Evolutionary conservation across 2,113 vertebrate species (phyloP), one percentile per base, ranked within the genome.

Genomic region (Callorhinus ursinus): DNA sequence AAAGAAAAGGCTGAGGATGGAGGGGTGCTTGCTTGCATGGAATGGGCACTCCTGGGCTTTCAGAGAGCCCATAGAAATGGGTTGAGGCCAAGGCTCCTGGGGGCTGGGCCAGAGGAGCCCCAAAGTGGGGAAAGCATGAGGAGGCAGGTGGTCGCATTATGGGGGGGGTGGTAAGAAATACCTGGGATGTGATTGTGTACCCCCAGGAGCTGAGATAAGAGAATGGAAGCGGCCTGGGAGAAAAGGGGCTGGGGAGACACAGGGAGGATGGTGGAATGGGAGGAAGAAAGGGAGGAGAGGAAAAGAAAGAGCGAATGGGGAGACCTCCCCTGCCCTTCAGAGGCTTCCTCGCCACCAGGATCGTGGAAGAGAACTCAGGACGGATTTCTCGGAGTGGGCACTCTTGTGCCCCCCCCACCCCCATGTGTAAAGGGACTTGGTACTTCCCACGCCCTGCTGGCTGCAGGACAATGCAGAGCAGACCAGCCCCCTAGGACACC

Each of bases 11-110:
- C 8, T 28, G 65, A 42, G 11, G 49, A 33, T 26, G 15, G 19
- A 49, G n/a, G 33, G 13, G 12, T 1, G 0, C 15, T 39, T 16
- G 3, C 19, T 14, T 87, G 21, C 53, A 2, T 18, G 33, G 39
- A 42, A 22, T 16, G 55, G 26, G 10, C 26, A 71, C 22, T 76
- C 55, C 14, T 18, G 46, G 21, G 7, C 42, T 88, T 93, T 31
- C 1, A 0, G 14, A 42, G 11, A 33, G 13, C 39, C 33, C 19
- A n/a, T 0, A 22, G 53, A 90, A n/a, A 28, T 65, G 21, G 13
- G n/a, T 39, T 14, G 12, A 57, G 72, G 31, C 57, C 33, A 59
- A 59, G 24, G 28, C 22, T 80, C 7, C 49, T 19, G n/a, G 31
- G 18, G 53, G 11, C 42, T 95, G 51, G 26, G 10, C 39, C 88